Evolutionary conservation across 2,797 vertebrate genomes (phyloP).

Genomic region (Propithecus perrieri): DNA sequence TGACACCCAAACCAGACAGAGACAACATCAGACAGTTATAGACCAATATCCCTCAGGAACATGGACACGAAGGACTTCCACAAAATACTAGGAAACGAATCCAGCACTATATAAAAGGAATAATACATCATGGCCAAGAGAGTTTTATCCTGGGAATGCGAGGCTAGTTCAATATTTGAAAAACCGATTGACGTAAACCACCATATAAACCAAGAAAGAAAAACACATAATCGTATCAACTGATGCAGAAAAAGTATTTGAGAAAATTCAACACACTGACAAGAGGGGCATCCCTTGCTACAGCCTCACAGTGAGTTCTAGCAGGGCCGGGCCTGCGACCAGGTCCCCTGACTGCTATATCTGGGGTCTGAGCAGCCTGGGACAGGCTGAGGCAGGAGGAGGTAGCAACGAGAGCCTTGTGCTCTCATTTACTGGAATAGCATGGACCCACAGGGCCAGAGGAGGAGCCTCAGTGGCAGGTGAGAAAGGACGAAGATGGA

Average conservation of each 20-base stretch:
- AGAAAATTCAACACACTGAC: accelerated
- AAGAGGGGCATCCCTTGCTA: accelerated
- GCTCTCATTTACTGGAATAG: neutral
- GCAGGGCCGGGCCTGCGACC: too few species aligned
- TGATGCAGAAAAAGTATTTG: neutral
- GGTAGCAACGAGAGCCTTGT: neutral
- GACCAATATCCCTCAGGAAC: accelerated
- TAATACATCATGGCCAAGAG: accelerated
- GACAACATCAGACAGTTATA: neutral
- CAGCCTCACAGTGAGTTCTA: accelerated
- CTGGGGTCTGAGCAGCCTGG: accelerated
- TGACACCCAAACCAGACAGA: neutral
- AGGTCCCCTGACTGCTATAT: neutral
- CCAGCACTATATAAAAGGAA: accelerated
- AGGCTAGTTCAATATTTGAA: neutral
- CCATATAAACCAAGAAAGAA: neutral
- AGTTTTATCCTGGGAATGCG: neutral
- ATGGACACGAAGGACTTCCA: neutral
- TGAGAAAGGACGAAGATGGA: neutral
- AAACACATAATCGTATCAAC: accelerated
- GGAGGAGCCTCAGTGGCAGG: accelerated
- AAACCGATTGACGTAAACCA: accelerated
- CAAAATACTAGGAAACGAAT: neutral
- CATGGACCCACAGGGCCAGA: accelerated
- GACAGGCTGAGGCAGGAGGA: neutral